Percentiles rank a stretch among this genome's conserved stretches.
These are phyloP conservation scores for Sesia bembeciformis DNA, from an alignment of 2,888 invertebrate genomes.

Conservation along the genomic window DNA sequence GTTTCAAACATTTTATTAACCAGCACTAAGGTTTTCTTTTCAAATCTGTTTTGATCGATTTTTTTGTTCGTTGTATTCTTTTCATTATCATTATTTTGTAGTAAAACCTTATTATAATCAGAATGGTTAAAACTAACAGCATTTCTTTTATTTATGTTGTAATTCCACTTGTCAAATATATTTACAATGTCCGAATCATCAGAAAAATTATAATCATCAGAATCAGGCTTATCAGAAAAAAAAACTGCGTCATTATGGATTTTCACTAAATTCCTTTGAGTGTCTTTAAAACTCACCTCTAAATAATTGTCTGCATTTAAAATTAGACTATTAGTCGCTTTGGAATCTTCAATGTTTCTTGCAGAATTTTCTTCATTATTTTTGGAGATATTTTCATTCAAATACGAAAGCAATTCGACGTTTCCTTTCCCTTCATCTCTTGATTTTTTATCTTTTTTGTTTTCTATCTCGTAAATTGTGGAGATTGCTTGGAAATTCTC, in stretches of 20 bases:
- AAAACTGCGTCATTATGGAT: constrained; percentile 27
- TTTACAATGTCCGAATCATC: constrained; percentile 6
- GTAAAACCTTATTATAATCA: constrained; percentile 40
- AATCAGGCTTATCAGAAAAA: constrained; percentile 13
- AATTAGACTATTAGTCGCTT: constrained; percentile 23
- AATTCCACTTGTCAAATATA: constrained; percentile 28
- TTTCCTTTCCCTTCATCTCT: constrained; percentile 27
- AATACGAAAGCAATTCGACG: constrained; percentile 26
- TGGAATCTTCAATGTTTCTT: constrained; percentile 9
- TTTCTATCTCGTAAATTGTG: constrained; percentile 37
- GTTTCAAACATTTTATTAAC: constrained; percentile 21
- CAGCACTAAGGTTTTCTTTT: constrained; percentile 3
- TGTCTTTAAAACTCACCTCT: constrained; percentile 37
- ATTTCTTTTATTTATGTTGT: constrained; percentile 32
- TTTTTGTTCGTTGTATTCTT: constrained; percentile 38
- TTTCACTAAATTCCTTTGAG: constrained; percentile 20
- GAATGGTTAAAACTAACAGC: constrained; percentile 25
- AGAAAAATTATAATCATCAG: constrained; percentile 7
- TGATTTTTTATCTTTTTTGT: constrained; percentile 34
- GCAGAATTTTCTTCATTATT: constrained; percentile 12
- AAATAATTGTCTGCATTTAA: constrained; percentile 56
- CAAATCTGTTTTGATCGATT: constrained; percentile 30
- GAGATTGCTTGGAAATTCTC: constrained; percentile 59
- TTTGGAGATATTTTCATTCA: constrained; percentile 17
- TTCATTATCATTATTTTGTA: constrained; percentile 46